Evolutionary conservation across 2,113 vertebrate genomes (phyloP).

Genomic region (Takifugu flavidus): DNA sequence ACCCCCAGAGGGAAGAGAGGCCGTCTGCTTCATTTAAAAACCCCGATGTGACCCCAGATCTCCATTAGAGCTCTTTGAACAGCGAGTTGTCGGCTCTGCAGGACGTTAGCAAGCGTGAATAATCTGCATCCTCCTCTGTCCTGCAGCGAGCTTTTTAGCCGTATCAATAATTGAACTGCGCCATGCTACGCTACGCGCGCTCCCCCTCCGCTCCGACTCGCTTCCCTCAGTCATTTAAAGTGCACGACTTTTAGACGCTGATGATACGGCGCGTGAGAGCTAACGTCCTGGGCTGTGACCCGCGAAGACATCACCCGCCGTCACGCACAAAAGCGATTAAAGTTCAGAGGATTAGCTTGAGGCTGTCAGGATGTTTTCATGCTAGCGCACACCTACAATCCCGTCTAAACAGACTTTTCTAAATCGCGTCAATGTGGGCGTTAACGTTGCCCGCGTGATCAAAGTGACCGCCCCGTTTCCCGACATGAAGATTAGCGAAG

Average conservation of each 20-base stretch:
- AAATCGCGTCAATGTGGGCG: background rate
- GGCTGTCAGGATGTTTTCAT: conserved; percentile 12
- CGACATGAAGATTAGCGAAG: conserved; percentile 66
- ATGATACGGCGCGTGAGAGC: conserved; percentile 25
- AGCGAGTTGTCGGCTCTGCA: conserved; percentile 50
- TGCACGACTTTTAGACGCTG: conserved; percentile 11
- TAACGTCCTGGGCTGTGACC: conserved; percentile 20
- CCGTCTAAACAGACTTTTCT: background rate
- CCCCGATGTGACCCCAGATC: conserved; percentile 54
- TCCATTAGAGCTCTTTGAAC: conserved; percentile 65
- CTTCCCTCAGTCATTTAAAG: conserved; percentile 39
- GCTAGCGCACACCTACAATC: background rate
- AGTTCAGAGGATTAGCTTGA: conserved; percentile 17
- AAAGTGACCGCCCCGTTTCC: too few relatives aligned
- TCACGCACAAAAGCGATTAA: conserved; percentile 35
- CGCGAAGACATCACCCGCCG: conserved; percentile 11
- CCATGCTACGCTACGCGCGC: conserved; percentile 21
- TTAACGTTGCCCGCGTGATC: background rate
- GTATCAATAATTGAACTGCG: conserved; percentile 65
- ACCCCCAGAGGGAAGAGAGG: conserved; percentile 38
- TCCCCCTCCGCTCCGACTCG: conserved; percentile 32
- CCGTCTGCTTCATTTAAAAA: conserved; percentile 43
- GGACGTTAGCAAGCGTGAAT: conserved; percentile 64
- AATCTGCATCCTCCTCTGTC: conserved; percentile 48
- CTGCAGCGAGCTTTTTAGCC: conserved; percentile 57